Evolutionary conservation across 2,113 vertebrate genomes (phyloP).

Genomic region (Chloropsis cyanopogon): DNA sequence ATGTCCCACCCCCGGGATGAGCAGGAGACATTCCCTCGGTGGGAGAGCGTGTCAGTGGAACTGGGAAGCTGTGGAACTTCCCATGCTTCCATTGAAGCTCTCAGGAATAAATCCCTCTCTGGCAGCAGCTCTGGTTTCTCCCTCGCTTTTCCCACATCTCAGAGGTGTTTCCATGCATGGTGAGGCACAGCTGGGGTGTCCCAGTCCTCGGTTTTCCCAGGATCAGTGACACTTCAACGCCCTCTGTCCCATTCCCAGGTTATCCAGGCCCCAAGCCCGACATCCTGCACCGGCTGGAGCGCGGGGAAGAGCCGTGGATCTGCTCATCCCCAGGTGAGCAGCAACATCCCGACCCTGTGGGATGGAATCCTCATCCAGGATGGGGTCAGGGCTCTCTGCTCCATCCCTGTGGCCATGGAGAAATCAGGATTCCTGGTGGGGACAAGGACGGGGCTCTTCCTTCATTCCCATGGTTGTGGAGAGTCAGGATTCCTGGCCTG

Average conservation of each 20-base stretch:
- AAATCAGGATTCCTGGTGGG: background rate
- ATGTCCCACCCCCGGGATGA: background rate
- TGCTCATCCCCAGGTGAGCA: background rate
- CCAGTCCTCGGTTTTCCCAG: fast-evolving
- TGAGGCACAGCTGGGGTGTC: background rate
- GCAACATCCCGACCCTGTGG: fast-evolving
- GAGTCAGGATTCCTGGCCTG: fast-evolving
- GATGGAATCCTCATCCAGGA: background rate
- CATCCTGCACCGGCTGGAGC: slow-evolving; percentile 18
- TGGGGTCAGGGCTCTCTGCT: background rate
- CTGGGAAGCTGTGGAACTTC: background rate
- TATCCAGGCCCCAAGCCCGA: slow-evolving; percentile 32
- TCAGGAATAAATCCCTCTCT: background rate
- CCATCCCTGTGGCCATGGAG: fast-evolving
- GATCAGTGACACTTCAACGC: fast-evolving
- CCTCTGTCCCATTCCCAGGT: background rate
- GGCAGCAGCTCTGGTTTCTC: fast-evolving
- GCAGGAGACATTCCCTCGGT: fast-evolving
- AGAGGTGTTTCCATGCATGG: background rate
- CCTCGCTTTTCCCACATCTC: background rate
- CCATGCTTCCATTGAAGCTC: background rate
- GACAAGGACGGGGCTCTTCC: background rate
- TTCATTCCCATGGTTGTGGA: background rate
- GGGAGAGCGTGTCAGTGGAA: background rate
- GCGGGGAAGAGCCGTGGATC: background rate